Evolutionary conservation across 1,140 invertebrate species (phyloP).

Genomic region (Trichonephila clavata): DNA sequence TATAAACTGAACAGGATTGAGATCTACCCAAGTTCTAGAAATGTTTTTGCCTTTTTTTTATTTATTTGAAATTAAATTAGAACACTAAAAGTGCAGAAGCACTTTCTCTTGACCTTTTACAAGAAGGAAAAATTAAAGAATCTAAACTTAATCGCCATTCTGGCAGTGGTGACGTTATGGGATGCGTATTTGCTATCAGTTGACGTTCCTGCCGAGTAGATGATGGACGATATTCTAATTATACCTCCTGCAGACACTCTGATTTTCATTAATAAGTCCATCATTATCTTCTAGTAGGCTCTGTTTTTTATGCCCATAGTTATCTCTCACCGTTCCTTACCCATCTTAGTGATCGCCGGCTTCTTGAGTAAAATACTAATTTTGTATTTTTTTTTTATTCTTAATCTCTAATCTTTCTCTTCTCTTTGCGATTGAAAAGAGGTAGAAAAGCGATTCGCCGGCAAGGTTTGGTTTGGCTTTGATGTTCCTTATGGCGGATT

Average conservation of each 20-base stretch:
- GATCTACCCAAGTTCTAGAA: too few species aligned
- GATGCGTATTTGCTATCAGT: not conserved
- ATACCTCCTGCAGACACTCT: not conserved
- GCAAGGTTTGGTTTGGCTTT: too few species aligned
- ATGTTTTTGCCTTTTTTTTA: too few species aligned
- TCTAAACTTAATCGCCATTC: not conserved
- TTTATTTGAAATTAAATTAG: too few species aligned
- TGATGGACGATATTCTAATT: constrained; percentile 24
- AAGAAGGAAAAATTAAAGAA: too few species aligned
- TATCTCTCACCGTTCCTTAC: not conserved
- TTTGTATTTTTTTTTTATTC: not conserved
- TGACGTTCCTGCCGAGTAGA: not conserved
- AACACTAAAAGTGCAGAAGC: too few species aligned
- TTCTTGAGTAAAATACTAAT: not conserved
- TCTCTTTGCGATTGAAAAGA: too few species aligned
- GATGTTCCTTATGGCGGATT: too few species aligned
- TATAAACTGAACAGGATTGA: too few species aligned
- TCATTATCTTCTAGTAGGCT: not conserved
- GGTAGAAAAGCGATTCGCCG: too few species aligned
- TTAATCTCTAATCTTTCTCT: too few species aligned
- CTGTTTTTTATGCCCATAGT: not conserved
- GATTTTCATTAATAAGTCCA: not conserved
- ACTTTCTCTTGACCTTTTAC: too few species aligned
- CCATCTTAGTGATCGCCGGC: not conserved
- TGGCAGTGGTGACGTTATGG: not conserved